These are phyloP conservation scores for Ancistrus triradiatus DNA, from an alignment of 2,113 vertebrate species.

Conservation along the genomic window DNA sequence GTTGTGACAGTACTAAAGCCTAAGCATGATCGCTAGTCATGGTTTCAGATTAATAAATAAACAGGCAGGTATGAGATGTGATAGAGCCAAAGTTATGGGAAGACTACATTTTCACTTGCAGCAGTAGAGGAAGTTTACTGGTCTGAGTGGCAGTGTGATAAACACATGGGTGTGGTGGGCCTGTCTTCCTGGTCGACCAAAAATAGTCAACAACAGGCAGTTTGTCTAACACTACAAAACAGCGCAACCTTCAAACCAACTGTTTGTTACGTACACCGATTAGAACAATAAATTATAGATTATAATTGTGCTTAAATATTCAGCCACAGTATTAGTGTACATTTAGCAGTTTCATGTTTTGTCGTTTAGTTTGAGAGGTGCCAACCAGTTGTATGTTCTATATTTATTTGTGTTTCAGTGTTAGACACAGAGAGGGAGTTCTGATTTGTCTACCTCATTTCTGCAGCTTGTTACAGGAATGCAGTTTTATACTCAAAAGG, in stretches of 20 bases:
- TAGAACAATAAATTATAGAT: not conserved
- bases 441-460: too few relatives aligned
- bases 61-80: not conserved
- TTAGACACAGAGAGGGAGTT: too few relatives aligned
- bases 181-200: constrained; percentile 18
- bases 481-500: too few relatives aligned
- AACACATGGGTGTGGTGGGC: constrained; percentile 32
- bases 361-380: too few relatives aligned
- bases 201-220: constrained; percentile 10
- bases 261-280: not conserved
- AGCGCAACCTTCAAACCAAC: not conserved
- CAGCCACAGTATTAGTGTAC: too few relatives aligned
- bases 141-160: constrained; percentile 3
- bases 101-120: not conserved
- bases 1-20: too few relatives aligned
- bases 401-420: too few relatives aligned
- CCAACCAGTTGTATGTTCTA: not conserved
- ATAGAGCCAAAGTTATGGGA: not conserved
- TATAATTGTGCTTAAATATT: too few relatives aligned
- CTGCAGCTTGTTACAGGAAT: too few relatives aligned
- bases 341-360: too few relatives aligned
- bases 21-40: too few relatives aligned
- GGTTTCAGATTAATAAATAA: too few relatives aligned
- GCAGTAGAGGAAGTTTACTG: constrained; percentile 15
- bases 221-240: not conserved